phyloP scores from a whole-genome alignment of 1,140 invertebrate genomes.

The Bombus affinis region DNA sequence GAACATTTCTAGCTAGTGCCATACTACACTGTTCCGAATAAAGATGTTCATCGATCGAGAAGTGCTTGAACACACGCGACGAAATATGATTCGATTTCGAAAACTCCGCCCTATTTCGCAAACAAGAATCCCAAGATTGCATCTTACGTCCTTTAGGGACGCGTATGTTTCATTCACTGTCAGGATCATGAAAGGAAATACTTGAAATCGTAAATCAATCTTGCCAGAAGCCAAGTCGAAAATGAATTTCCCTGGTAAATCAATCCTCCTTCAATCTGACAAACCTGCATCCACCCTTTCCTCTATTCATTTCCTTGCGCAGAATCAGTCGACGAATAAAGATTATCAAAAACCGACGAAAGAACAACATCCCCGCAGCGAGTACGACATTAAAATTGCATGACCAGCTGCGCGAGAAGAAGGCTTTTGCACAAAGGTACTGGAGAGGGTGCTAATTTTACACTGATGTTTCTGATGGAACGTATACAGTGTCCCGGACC shows the following conservation, averaged over 20 bases:
- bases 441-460: conserved; percentile 6
- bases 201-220: not conserved
- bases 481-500: not conserved
- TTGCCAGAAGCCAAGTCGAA: not conserved
- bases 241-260: not conserved
- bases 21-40: too few species aligned
- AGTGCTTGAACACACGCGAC: not conserved
- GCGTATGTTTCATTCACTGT: not conserved
- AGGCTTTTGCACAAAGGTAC: not conserved
- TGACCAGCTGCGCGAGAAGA: not conserved
- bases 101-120: not conserved
- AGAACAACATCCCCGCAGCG: not conserved
- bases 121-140: not conserved
- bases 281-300: not conserved
- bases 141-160: too few species aligned
- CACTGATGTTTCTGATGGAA: conserved; percentile 3
- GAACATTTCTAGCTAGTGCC: not conserved
- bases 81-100: not conserved
- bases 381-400: not conserved
- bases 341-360: not conserved
- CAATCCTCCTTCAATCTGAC: not conserved
- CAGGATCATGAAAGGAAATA: not conserved
- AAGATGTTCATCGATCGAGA: not conserved
- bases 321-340: not conserved
- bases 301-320: not conserved